Percentiles rank a stretch among this genome's conserved stretches.
Evolutionary conservation across 1,140 invertebrate genomes (phyloP).

Genomic region (Drosophila tristis): DNA sequence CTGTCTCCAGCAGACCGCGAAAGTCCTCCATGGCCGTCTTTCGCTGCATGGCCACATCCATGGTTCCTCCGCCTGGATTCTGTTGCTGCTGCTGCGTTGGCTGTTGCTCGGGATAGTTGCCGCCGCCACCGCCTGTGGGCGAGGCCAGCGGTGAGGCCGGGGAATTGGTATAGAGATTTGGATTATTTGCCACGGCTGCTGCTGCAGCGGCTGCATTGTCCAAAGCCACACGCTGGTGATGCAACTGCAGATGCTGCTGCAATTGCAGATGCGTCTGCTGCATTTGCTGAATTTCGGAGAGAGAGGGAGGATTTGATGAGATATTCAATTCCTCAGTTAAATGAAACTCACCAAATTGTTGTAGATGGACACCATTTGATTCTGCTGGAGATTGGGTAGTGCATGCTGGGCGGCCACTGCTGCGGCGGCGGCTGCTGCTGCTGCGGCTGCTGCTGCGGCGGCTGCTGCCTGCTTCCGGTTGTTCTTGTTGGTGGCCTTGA

Average conservation of each 20-base stretch:
- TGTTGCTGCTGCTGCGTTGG: constrained; percentile 67
- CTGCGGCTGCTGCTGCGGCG: constrained; percentile 57
- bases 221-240: constrained; percentile 55
- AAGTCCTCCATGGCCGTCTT: constrained; percentile 66
- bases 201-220: constrained; percentile 45
- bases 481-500: constrained; percentile 91
- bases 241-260: constrained; percentile 62
- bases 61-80: constrained; percentile 3
- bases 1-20: constrained; percentile 63
- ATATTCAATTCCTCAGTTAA: too few species aligned
- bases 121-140: constrained; percentile 78
- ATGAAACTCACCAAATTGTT: constrained; percentile 73
- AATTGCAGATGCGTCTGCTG: constrained; percentile 62
- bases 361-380: constrained; percentile 83
- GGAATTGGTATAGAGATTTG: constrained; percentile 59
- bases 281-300: constrained; percentile 38
- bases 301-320: too few species aligned
- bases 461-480: constrained; percentile 87
- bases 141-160: constrained; percentile 81
- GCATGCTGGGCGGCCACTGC: constrained; percentile 52
- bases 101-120: constrained; percentile 81
- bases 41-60: constrained; percentile 59
- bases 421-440: constrained; percentile 44
- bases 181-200: constrained; percentile 24
- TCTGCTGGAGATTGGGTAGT: constrained; percentile 66